Evolutionary conservation across 2,888 invertebrate species (phyloP), one percentile per base, ranked within the genome.

Genomic region (Falcaria lacertinaria): DNA sequence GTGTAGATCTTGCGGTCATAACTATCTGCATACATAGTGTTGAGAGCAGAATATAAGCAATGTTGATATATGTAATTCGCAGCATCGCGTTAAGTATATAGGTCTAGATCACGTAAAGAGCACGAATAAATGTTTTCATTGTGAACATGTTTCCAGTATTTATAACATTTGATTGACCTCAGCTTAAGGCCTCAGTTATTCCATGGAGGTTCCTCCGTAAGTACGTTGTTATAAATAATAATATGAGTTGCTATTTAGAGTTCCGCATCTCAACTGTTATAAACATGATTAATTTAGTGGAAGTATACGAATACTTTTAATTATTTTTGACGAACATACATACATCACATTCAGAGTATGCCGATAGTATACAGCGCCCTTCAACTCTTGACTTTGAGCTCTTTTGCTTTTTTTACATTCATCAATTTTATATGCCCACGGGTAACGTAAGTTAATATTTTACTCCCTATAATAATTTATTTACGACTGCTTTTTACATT

Each of bases 91-190:
- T 63, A 52, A 58, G 58, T 58, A 57, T 69, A 11, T 28, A 22
- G 15, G 22, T 22, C 37, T 69, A 53, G 66, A 52, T 63, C 64
- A 54, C 61, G 65, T 66, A 69, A 67, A 57, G 64, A 61, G 63
- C 47, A 67, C 54, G 58, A 60, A 54, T 54, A 56, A 72, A 60
- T 79, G 77, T 66, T 71, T 64, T 60, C 60, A 69, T 72, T 72
- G 65, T 69, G 54, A 67, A 65, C 64, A 50, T 60, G 64, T 71
- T 62, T 66, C 57, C 63, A 70, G 77, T 80, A 22, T 85, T 72
- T 85, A 84, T 84, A 84, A 82, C 61, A 74, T 72, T 58, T 49
- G 65, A 57, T 60, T 73, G 84, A 82, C 87, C 87, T 86, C 65
- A 71, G 57, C 50, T 66, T 67, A 72, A 79, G 80, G 71, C 64